Conservation (phyloP, 2,888 invertebrate genomes). For the Stenotaenia linearis region DNA sequence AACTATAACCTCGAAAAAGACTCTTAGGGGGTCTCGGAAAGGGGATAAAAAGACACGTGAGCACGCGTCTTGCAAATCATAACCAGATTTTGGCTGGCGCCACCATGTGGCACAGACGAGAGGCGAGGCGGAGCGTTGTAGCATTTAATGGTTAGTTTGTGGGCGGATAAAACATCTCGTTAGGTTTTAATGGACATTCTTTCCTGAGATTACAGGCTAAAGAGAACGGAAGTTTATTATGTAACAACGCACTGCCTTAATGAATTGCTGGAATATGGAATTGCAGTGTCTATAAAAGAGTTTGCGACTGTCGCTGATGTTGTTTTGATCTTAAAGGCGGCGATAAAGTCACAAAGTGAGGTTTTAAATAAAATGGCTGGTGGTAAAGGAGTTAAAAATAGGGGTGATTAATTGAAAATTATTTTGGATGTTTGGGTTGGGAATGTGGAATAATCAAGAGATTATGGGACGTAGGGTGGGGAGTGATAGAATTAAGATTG, state of each 20-base stretch:
- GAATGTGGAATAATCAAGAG: too few relatives aligned
- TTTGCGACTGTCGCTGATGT: neutral
- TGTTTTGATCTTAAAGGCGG: neutral
- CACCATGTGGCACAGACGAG: neutral
- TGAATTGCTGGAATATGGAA: slow-evolving; percentile 5
- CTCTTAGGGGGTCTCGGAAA: neutral
- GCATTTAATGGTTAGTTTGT: slow-evolving; percentile 4
- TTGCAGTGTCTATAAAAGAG: neutral
- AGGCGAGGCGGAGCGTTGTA: neutral
- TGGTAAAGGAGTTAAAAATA: neutral
- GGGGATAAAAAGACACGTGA: neutral
- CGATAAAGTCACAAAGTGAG: neutral
- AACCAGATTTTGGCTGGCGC: neutral
- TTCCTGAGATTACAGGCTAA: neutral
- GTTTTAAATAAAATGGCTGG: neutral
- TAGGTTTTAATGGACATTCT: slow-evolving; percentile 9
- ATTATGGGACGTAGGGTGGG: too few relatives aligned
- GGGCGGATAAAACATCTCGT: slow-evolving; percentile 9
- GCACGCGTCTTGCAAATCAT: neutral
- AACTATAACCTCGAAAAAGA: neutral
- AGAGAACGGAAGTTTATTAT: neutral
- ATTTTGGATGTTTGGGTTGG: too few relatives aligned
- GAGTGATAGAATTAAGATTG: too few relatives aligned
- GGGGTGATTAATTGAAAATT: too few relatives aligned
- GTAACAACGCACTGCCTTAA: slow-evolving; percentile 1